Evolutionary conservation across 2,113 vertebrate species (phyloP), one percentile per base, ranked within the genome.

Genomic region (Pseudorhombus dupliciocellatus): DNA sequence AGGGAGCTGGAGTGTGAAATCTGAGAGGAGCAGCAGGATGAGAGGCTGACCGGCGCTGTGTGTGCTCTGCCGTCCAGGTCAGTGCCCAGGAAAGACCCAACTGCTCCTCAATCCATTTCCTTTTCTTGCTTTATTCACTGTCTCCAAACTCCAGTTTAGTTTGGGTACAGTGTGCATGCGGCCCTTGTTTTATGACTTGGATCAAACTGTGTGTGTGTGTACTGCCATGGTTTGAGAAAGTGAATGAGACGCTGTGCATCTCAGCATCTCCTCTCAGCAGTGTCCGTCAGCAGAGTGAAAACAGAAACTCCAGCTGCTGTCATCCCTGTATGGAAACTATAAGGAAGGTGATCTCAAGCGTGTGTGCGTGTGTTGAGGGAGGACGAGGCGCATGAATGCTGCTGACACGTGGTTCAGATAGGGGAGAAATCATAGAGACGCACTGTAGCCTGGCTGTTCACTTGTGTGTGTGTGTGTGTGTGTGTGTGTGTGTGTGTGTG

Each of bases 1-100:
- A 84, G 78, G 78, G 68, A 91, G 65, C 75, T 67, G 79, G 76
- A 78, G 83, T 75, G 83, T 79, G 90, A 88, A 90, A 88, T 64
- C 26, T 80, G 80, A 88, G 77, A 68, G 62, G 60, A 87, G 66
- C 22, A 73, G 62, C 61, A 51, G 71, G 77, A 77, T 62, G 80
- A 73, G 81, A 74, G 70, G 81, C 66, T 75, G 80, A 75, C 64
- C 70, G 28, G 53, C 57, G 78, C 50, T 63, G 62, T 57, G 71
- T 79, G 60, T 73, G 67, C 75, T 71, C 1, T 44, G 48, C 63
- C 60, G 78, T 89, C 66, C 89, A 90, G 87, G 83, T 92, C 80
- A 88, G 88, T 88, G 64, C 40, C 65, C 63, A 63, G 62, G 42
- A 75, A 82, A 2, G 15, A 53, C 22, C 68, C n/a, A 70, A 63